Base-by-base conservation (phyloP, 2,888 invertebrate species). In the Cistogaster globosa region DNA sequence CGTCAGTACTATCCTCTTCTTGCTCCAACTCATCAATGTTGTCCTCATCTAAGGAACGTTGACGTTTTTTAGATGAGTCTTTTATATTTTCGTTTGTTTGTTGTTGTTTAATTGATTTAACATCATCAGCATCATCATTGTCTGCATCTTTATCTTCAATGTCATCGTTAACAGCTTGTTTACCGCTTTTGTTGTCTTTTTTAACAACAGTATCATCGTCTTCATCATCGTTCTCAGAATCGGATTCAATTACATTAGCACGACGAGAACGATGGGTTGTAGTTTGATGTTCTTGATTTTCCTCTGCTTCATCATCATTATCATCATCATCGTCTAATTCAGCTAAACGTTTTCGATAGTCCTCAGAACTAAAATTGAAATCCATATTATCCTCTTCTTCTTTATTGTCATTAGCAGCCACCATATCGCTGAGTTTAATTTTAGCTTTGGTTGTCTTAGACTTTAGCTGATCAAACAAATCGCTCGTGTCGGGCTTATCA, bases 301-400 rank as follows among this genome's bases (percentile, higher is more conserved):
- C 60, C 11, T 75, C 68, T 18, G 74, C 76, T 14, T 82, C 82
- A 48, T n/a, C 48, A 26, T 65, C n/a, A 6, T 83, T 77, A 63
- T 88, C 89, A 63, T 88, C 89, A 20, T 88, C 88, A 77, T 88
- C 89, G 79, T 88, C 91, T 58, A 92, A 87, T 76, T 92, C 92
- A 12, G 89, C 89, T 60, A 93, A 88, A 48, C 92, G 90, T 76
- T 90, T 89, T 14, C 91, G 91, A 87, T 91, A 91, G 88, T 91
- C 91, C 86, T 92, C 91, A 45, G 93, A 91, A 87, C 92, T 92
- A 71, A 92, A 91, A 88, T 92, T 89, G 62, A 92, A 91, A 88
- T 92, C 89, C 60, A 90, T 87, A 45, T 87, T 87, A 20, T 88
- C 32, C 6, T 83, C 87, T 22, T 57, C 45, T 32, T 77, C 63